A percentile compares a stretch with the other conserved stretches of the same genome.
Conservation (phyloP, 2,113 vertebrate genomes). For the Stomatorhinus ivindoensis region DNA sequence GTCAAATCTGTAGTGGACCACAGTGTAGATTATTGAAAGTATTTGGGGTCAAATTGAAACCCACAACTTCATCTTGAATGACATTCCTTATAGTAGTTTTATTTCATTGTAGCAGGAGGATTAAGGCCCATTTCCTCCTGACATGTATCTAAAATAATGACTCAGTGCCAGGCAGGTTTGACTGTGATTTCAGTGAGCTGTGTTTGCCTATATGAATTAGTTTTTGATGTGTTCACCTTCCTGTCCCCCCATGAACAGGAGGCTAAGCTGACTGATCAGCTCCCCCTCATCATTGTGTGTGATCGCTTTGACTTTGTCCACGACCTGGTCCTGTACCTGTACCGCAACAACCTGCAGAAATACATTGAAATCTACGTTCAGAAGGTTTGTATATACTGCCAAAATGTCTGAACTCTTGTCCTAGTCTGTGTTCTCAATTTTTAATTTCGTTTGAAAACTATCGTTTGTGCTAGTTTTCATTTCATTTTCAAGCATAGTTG, state of each 20-base stretch:
- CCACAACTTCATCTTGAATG: neutral
- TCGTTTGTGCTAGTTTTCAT: neutral
- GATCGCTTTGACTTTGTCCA: slow-evolving; percentile 98
- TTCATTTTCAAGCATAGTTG: neutral
- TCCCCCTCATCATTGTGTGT: slow-evolving; percentile 95
- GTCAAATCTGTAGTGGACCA: slow-evolving; percentile 12
- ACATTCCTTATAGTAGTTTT: neutral
- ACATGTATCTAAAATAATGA: slow-evolving; percentile 33
- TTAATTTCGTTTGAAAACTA: neutral
- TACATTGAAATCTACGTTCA: slow-evolving; percentile 99
- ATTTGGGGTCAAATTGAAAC: neutral
- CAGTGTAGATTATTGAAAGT: neutral
- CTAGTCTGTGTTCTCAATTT: neutral
- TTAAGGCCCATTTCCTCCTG: slow-evolving; percentile 15
- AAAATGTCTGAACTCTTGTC: neutral
- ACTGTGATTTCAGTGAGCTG: slow-evolving; percentile 18
- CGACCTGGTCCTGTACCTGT: slow-evolving; percentile 93
- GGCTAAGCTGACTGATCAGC: slow-evolving; percentile 94
- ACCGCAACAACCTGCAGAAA: slow-evolving; percentile 97
- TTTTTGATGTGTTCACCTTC: neutral
- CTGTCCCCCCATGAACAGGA: slow-evolving; percentile 64
- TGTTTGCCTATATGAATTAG: slow-evolving; percentile 14
- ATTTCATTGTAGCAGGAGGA: neutral
- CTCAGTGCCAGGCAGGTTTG: slow-evolving; percentile 30
- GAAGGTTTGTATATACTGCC: slow-evolving; percentile 66